Base-by-base conservation (phyloP, 2,113 vertebrate species). In the Calonectris borealis region DNA sequence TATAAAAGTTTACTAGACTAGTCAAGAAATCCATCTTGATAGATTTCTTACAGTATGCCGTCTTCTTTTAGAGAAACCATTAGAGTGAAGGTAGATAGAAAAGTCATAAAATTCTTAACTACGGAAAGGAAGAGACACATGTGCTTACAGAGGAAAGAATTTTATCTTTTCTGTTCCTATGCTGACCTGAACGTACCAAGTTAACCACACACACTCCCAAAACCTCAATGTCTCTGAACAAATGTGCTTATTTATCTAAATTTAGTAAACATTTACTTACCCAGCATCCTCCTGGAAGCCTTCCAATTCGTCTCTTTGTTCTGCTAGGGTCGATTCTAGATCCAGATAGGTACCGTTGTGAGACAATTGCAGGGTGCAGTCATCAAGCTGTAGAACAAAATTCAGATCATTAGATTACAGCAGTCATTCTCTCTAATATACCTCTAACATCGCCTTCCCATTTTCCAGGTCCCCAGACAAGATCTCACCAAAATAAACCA, bases 321-420 rank as follows among this genome's bases (percentile, higher is more conserved):
- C 99, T 22, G 98, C 99, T 95, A 99, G 96, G 5, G 99, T 99
- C 31, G 99, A 99, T 94, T 99, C 99, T 98, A 99, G 96, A 98
- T 99, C 99, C 98, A 99, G 97, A 97, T 99, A 99, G 97, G 98
- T 98, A 94, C 99, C 99, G 71, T 99, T 99, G 94, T 99, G 99
- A 95, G 99, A 99, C 61, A 99, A 97, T 91, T 99, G 99, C 66
- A 99, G 98, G 13, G 99, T 97, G 83, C 99, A 99, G 98, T 99
- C 99, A 93, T 99, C 99, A n/a, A 99, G 98, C 99, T 99, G 96
- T 65, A 97, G 72, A 91, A 97, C 54, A 95, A 75, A 86, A 92
- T 40, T 49, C 61, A 93, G 73, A 91, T 38, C 7, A 13, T 88
- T 58, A 79, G 76, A 86, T 86, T 77, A 55, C 13, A 91, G 32